phyloP scores from a whole-genome alignment of 2,113 vertebrate genomes.

The Elgaria multicarinata region DNA sequence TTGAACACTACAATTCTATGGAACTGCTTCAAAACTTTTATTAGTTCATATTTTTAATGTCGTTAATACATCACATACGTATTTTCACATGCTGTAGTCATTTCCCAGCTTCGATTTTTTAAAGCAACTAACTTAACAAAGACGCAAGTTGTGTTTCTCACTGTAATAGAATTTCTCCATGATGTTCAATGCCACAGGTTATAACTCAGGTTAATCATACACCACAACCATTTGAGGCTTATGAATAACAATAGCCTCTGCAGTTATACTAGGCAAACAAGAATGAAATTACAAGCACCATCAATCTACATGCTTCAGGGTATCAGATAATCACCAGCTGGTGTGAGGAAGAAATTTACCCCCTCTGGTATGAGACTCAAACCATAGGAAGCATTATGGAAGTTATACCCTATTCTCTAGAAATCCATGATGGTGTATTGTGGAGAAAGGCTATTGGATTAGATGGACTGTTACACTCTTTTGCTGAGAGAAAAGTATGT shows the following conservation, averaged over 20 bases:
- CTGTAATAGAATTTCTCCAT: background rate
- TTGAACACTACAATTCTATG: background rate
- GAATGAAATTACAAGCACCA: constrained; percentile 36
- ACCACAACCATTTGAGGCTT: background rate
- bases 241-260: constrained; percentile 19
- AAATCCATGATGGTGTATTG: background rate
- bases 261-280: constrained; percentile 17
- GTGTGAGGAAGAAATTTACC: constrained; percentile 18
- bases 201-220: background rate
- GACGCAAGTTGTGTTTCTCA: background rate
- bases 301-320: background rate
- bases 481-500: background rate
- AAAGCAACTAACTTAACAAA: constrained; percentile 15
- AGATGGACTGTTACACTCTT: background rate
- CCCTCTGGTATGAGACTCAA: background rate
- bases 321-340: constrained; percentile 30
- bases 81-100: background rate
- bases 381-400: background rate
- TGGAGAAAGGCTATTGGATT: background rate
- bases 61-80: background rate
- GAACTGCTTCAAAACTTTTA: background rate
- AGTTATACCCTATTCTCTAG: background rate
- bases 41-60: no score
- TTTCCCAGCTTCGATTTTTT: constrained; percentile 1
- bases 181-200: background rate